Evolutionary conservation across 2,888 invertebrate genomes (phyloP).

Genomic region (Bombyx huttoni): DNA sequence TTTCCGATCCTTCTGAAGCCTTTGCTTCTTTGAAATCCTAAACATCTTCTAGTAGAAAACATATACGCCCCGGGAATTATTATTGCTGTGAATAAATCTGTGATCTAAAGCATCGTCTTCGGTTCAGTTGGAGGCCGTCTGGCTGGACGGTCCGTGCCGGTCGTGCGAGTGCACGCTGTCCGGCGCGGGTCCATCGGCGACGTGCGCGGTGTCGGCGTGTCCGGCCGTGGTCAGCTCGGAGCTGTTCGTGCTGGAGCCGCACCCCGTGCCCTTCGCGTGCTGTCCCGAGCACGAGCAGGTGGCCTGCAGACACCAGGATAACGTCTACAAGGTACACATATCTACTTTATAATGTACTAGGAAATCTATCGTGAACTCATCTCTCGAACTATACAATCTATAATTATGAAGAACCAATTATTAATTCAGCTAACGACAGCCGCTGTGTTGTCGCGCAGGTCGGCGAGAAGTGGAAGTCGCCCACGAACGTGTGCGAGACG

Average conservation of each 20-base stretch:
- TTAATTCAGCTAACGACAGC: too few species aligned
- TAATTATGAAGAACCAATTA: too few species aligned
- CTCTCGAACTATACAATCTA: background rate
- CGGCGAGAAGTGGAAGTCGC: slow-evolving; percentile 74
- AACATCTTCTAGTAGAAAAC: too few species aligned
- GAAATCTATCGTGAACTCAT: background rate
- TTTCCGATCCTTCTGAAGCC: too few species aligned
- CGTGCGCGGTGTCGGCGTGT: slow-evolving; percentile 71
- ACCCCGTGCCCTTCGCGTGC: slow-evolving; percentile 72
- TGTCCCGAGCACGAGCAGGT: slow-evolving; percentile 72
- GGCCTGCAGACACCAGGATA: slow-evolving; percentile 70
- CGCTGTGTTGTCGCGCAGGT: slow-evolving; percentile 26
- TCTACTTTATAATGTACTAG: background rate
- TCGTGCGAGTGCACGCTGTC: slow-evolving; percentile 71
- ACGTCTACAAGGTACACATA: slow-evolving; percentile 52
- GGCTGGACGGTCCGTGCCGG: slow-evolving; percentile 81
- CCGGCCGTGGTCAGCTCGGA: slow-evolving; percentile 45
- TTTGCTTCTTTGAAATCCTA: too few species aligned
- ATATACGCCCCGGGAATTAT: too few species aligned
- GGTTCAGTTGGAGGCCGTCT: slow-evolving; percentile 67
- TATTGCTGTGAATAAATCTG: too few species aligned
- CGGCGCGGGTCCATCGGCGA: slow-evolving; percentile 16
- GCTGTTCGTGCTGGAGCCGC: slow-evolving; percentile 71
- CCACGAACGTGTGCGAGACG: slow-evolving; percentile 69
- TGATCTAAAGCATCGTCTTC: background rate